phyloP scores from a whole-genome alignment of 2,113 vertebrate species.

The Condylura cristata region DNA sequence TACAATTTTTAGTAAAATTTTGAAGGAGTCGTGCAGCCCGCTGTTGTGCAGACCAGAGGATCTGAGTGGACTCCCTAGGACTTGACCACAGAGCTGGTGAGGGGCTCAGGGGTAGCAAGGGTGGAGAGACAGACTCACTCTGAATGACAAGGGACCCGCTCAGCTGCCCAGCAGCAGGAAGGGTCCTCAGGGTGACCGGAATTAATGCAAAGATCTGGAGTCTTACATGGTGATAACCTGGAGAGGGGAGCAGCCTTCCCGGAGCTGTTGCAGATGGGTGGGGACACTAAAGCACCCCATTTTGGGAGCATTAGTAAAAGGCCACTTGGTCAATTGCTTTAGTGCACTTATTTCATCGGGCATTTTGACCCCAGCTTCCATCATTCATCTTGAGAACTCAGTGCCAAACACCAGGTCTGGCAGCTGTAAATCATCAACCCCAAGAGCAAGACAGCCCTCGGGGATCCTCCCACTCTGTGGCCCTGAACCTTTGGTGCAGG shows the following conservation, averaged over 20 bases:
- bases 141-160: neutral
- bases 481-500: neutral
- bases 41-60: neutral
- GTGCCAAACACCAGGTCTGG: neutral
- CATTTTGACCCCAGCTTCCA: neutral
- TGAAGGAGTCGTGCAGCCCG: neutral
- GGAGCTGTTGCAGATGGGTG: neutral
- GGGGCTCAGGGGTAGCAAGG: neutral
- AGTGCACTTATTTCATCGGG: neutral
- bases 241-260: neutral
- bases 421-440: neutral
- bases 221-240: neutral
- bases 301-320: neutral
- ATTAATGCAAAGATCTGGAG: neutral
- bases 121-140: neutral
- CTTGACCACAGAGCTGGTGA: fast-evolving
- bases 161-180: neutral
- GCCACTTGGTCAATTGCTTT: neutral
- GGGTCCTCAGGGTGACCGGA: neutral
- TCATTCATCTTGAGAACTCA: neutral
- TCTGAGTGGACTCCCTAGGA: neutral
- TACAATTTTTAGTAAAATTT: neutral
- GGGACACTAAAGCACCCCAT: neutral
- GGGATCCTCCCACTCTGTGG: neutral
- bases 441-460: neutral